These are phyloP conservation scores for Drepana arcuata DNA, from an alignment of 1,140 invertebrate genomes.

Conservation along the genomic window DNA sequence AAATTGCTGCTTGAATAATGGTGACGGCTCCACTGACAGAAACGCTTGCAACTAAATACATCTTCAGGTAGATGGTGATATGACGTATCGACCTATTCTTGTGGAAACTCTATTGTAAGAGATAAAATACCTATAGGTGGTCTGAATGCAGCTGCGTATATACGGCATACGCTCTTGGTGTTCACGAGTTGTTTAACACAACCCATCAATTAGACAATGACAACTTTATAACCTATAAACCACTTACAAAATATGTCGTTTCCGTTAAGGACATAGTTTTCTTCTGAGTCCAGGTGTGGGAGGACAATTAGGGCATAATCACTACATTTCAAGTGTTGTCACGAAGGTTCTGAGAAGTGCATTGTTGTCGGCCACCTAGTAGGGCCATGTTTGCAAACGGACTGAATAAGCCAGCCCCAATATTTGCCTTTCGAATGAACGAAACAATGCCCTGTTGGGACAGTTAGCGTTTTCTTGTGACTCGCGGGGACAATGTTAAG, in stretches of 20 bases:
- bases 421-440: conserved; percentile 64
- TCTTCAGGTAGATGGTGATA: no score
- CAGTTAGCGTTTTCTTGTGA: conserved; percentile 51
- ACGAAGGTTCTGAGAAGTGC: conserved; percentile 47
- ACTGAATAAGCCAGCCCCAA: conserved; percentile 48
- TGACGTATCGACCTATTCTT: no score
- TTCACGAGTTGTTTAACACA: conserved; percentile 39
- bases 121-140: no score
- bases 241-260: conserved; percentile 44
- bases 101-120: no score
- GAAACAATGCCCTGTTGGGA: conserved; percentile 59
- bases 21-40: no score
- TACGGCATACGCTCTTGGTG: no score
- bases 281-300: conserved; percentile 53
- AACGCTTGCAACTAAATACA: no score
- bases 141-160: no score
- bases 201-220: conserved; percentile 49
- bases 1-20: no score
- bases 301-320: conserved; percentile 64
- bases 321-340: conserved; percentile 64
- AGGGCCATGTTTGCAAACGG: conserved; percentile 57
- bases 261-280: conserved; percentile 54
- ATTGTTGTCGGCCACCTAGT: conserved; percentile 62
- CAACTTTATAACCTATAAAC: conserved; percentile 21
- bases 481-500: conserved; percentile 38